Evolutionary conservation across 2,888 invertebrate species (phyloP), one percentile per base, ranked within the genome.

Genomic region (Meteorus cinctellus): DNA sequence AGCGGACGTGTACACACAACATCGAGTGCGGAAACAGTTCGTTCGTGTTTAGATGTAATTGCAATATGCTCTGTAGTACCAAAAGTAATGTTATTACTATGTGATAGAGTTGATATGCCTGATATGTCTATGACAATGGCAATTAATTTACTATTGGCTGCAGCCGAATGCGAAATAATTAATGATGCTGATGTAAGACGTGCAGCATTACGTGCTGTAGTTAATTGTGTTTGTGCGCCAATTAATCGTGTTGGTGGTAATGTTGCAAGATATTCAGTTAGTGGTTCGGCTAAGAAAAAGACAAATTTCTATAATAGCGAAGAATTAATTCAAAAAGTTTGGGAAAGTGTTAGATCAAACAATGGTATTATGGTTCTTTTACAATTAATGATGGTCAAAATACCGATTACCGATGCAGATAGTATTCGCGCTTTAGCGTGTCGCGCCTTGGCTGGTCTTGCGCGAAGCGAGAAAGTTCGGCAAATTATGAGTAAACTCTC

Each of bases 351-450:
- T 0, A 91, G 98, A 78, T 94, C 95, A 0, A 98, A 97, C 88
- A 98, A 98, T 89, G 99, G 98, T 1, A 98, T 99, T 74, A 98
- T 99, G 95, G 97, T 96, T 67, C 91, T 98, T 60, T 91, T 98
- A 16, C 95, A 96, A 72, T 91, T 98, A 78, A 95, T 99, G 94
- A 95, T 95, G 91, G 94, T 95, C 16, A 98, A 98, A 90, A 95
- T 96, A 0, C 99, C 99, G 0, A 96, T 98, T 74, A 98, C 98
- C 1, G 98, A 99, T 91, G 99, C 99, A 19, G 99, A 99, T 90
- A 94, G 95, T 55, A 95, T 99, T 82, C 93, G 99, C 69, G 97
- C 97, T 4, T 92, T 98, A 84, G 98, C 99, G 0, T 98, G 98
- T 87, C 93, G 96, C 82, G 98, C 98, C 4, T 91, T 99, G 65